phyloP scores from a whole-genome alignment of 2,113 vertebrate genomes.

The Thryonomys swinderianus region DNA sequence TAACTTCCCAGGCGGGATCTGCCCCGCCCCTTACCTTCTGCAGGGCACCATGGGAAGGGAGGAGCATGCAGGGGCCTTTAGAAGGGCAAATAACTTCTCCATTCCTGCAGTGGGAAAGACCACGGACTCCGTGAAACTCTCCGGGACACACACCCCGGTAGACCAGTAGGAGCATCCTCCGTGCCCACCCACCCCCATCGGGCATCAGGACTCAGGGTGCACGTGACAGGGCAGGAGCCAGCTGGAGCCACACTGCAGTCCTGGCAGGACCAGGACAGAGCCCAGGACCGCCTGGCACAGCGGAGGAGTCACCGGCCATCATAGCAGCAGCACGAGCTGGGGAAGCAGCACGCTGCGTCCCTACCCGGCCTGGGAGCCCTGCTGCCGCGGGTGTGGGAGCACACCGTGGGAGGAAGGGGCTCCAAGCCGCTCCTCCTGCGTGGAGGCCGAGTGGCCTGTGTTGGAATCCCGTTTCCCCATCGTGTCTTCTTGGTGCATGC shows the following conservation, averaged over 20 bases:
- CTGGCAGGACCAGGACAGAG: not conserved
- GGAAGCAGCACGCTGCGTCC: not conserved
- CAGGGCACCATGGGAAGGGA: not conserved
- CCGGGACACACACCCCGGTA: not conserved
- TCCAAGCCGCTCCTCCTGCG: not conserved
- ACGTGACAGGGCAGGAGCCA: not conserved
- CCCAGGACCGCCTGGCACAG: not conserved
- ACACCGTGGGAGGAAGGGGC: too few species aligned
- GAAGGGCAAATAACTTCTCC: not conserved
- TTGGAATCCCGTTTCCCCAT: not conserved
- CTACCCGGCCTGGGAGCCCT: not conserved
- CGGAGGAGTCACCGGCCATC: not conserved
- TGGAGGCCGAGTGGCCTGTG: not conserved
- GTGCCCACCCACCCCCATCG: too few species aligned
- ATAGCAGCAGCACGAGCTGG: not conserved
- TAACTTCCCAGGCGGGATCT: not conserved
- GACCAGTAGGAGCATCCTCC: not conserved
- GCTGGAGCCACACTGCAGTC: not conserved
- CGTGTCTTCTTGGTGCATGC: not conserved
- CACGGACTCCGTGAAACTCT: not conserved
- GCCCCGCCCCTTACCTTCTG: not conserved
- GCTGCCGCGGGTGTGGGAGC: not conserved
- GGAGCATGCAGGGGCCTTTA: not conserved
- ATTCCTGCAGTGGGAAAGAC: not conserved
- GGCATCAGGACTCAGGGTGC: not conserved